Base-by-base conservation (phyloP, 2,888 invertebrate genomes). In the Eumacrocentrus americanus region DNA sequence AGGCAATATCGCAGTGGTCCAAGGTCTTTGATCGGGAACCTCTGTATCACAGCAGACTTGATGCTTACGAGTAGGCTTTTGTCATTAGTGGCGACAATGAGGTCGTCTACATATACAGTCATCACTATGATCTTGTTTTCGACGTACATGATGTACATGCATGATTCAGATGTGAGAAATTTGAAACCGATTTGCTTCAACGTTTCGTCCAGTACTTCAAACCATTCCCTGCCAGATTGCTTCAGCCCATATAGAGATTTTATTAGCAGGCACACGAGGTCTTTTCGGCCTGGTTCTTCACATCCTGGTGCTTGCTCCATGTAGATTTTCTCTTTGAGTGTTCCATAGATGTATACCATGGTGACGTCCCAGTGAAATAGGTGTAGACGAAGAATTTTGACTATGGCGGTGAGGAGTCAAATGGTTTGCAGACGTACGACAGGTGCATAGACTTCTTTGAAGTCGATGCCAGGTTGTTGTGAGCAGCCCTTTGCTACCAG, bases 271-370 rank as follows among this genome's bases (percentile, higher is more conserved):
- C 58, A 64, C 20, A 53, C 61, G 3, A 35, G 6, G 1, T 42
- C 16, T 1, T 5, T 12, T 12, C 48, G 34, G 4, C 20, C 35
- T 7, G 37, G 25, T 18, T 52, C 29, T 3, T 40, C 2, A 29
- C 60, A 51, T 11, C 58, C 56, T 42, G 48, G 55, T 5, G 60
- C 60, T 9, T 51, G 7, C 22, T 65, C 57, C 63, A 67, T 67
- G 34, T 51, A 65, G 2, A 67, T 44, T 0, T 52, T 42, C 37
- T 67, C 66, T 11, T 62, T 40, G 3, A 69, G 57, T 6, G 60
- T 22, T 3, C 67, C 69, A 35, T 67, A 61, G 0, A 68, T 47
- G 37, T 67, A 67, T 1, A 66, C 66, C 2, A 64, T 65, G 47
- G 60, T 59, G 3, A 67, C 62, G 18, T 64, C 65, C 44, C 65